Evolutionary conservation across 2,797 vertebrate species (phyloP).

Genomic region (Coccyzus lansbergi): DNA sequence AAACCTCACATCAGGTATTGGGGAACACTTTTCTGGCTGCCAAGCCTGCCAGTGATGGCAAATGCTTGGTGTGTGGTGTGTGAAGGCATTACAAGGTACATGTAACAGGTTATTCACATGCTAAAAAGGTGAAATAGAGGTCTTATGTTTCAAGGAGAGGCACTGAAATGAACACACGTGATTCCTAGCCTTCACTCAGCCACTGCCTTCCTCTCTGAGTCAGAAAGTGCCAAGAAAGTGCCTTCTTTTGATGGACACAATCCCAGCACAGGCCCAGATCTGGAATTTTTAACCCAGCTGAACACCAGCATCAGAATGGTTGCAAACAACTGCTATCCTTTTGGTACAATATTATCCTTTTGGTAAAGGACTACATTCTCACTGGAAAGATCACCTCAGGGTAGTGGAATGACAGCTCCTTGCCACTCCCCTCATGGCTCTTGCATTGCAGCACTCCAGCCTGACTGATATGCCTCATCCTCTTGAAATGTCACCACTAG

Average conservation of each 20-base stretch:
- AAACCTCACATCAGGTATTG: conserved; percentile 44
- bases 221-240: background rate
- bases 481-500: background rate
- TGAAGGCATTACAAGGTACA: background rate
- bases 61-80: background rate
- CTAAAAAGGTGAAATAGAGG: background rate
- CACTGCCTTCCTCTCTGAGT: background rate
- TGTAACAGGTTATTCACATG: background rate
- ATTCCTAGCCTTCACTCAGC: background rate
- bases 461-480: background rate
- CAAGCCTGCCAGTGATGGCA: background rate
- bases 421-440: background rate
- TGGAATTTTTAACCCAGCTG: background rate
- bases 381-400: background rate
- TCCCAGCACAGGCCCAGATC: background rate
- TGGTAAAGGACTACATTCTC: background rate
- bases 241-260: background rate
- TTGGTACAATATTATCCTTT: too few relatives aligned
- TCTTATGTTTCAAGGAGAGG: background rate
- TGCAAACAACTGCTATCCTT: background rate
- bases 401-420: background rate
- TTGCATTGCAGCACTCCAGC: background rate
- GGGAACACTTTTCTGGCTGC: background rate
- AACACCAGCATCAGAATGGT: background rate
- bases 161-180: background rate